phyloP scores from a whole-genome alignment of 1,140 invertebrate species.

The Chironomus tepperi region DNA sequence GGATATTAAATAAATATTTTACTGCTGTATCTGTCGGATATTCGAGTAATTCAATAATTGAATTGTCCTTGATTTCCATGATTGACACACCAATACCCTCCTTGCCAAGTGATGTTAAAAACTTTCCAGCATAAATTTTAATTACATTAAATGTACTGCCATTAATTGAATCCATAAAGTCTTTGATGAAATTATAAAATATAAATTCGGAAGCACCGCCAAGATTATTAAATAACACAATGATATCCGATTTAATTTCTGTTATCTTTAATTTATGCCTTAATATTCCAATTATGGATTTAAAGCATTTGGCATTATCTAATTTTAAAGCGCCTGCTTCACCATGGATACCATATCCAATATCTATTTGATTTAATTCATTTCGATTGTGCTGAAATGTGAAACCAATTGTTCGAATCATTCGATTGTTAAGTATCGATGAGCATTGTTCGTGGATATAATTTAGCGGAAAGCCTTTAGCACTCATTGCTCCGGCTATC shows the following conservation, averaged over 20 bases:
- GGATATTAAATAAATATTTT: neutral
- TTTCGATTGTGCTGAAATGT: neutral
- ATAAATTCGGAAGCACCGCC: constrained; percentile 2
- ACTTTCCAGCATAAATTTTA: neutral
- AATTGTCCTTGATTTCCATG: neutral
- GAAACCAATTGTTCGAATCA: constrained; percentile 5
- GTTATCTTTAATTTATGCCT: neutral
- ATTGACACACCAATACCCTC: neutral
- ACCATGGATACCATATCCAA: constrained; percentile 7
- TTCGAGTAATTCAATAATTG: neutral
- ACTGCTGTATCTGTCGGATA: neutral
- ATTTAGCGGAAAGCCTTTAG: neutral
- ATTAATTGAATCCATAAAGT: neutral
- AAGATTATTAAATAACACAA: neutral
- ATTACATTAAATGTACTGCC: neutral
- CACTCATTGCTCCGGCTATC: neutral
- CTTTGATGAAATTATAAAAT: neutral
- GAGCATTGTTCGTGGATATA: neutral
- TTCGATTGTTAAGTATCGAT: neutral
- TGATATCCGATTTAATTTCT: neutral
- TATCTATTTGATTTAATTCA: neutral
- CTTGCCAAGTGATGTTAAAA: neutral
- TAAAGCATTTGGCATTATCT: neutral
- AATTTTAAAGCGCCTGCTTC: neutral
- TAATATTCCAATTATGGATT: neutral